phyloP scores from a whole-genome alignment of 2,797 vertebrate species.

The Trachops cirrhosus region DNA sequence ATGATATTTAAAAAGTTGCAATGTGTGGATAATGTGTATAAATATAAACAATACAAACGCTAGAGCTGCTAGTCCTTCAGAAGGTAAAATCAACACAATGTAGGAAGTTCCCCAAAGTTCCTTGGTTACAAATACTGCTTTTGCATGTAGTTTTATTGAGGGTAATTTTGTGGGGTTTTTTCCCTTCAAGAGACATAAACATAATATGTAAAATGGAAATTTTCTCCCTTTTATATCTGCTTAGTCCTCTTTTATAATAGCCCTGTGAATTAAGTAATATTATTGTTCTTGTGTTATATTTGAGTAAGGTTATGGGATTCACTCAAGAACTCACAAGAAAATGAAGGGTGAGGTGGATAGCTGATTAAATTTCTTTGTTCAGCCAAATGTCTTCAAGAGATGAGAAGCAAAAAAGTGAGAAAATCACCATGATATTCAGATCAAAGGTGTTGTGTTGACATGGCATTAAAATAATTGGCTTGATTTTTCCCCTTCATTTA shows the following conservation, averaged over 20 bases:
- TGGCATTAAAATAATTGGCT: neutral
- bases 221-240: neutral
- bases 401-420: neutral
- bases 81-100: neutral
- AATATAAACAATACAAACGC: neutral
- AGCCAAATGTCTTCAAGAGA: neutral
- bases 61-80: neutral
- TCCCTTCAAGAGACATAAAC: neutral
- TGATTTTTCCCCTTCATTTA: neutral
- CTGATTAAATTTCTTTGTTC: neutral
- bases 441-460: neutral
- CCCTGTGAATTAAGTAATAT: neutral
- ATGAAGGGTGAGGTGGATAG: neutral
- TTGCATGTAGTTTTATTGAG: neutral
- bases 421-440: neutral
- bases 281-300: neutral
- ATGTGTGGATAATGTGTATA: neutral
- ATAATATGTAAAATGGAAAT: constrained; percentile 17
- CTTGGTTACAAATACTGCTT: neutral
- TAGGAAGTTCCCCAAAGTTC: neutral
- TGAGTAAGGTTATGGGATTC: constrained; percentile 11
- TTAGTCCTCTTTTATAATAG: neutral
- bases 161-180: neutral
- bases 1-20: neutral
- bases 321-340: neutral